Evolutionary conservation across 1,140 invertebrate species (phyloP), one percentile per base, ranked within the genome.

Genomic region (Eupristina koningsbergeri): DNA sequence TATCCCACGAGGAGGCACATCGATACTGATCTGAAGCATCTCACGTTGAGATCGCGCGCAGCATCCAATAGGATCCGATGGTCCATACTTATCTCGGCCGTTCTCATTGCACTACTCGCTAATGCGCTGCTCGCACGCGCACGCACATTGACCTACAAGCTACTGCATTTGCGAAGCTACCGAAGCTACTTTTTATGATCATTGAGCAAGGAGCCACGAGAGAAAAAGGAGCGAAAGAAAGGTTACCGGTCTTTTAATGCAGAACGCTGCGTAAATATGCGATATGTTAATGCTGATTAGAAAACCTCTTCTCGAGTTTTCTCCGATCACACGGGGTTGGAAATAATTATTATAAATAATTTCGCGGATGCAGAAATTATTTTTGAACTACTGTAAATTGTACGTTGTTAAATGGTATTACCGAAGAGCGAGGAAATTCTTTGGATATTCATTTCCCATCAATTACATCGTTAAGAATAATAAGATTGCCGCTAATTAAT

Each of bases 1-100:
- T 58, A 71, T 22, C 45, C 80, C 71, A 45, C 69, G 31, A 74
- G 80, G 31, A 74, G 80, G 71, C 53, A 81, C 64, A 15, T 76
- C 73, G 80, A 82, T 82, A 82, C 31, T 29, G 80, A 82, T 82
- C 80, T 76, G 34, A 75, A 76, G 50, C 63, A 82, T 76, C 73
- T 63, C 73, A 9, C 41, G 73, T 58, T 34, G 39, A 22, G 39
- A 29, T 41, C 31, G 3, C 36, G 11, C 36, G 45, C 41, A 50
- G 22, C 2, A 64, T 13, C 45, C 50, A 34, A 11, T 17, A n/a
- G n/a, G 47, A 7, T n/a, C 6, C 41, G 41, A 45, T 11, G 50
- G 50, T 34, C 15, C 39, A 76, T 58, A 61, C 74, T 53, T 50
- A 75, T 31, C 73, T n/a, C n/a, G n/a, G 8, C 50, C 2, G 41